phyloP scores from a whole-genome alignment of 2,888 invertebrate species.

The Cenopis cana region DNA sequence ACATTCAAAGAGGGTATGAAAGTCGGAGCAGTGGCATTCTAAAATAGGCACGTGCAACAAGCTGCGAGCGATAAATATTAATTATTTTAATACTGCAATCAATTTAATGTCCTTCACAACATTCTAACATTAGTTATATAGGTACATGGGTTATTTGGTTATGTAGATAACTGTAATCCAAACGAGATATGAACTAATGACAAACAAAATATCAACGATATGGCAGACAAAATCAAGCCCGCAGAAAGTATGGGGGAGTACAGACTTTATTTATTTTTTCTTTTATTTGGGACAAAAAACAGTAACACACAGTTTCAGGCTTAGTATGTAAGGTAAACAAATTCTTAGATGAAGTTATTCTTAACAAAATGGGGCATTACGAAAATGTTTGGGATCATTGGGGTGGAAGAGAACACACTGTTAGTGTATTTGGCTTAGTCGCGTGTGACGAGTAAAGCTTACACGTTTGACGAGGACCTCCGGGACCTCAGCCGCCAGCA shows the following conservation, averaged over 20 bases:
- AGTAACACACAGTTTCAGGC: no score
- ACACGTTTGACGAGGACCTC: constrained; percentile 57
- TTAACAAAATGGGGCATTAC: no score
- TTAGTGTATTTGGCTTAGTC: not conserved
- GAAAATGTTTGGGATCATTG: no score
- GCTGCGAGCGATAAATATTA: not conserved
- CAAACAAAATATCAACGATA: no score
- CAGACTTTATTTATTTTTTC: no score
- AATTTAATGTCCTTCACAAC: not conserved
- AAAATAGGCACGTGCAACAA: not conserved
- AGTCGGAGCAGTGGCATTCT: not conserved
- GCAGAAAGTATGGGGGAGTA: no score
- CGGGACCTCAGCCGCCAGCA: constrained; percentile 50
- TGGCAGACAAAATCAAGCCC: no score
- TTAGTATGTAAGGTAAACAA: no score
- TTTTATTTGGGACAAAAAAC: no score
- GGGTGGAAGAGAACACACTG: not conserved
- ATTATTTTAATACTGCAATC: not conserved
- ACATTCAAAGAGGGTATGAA: not conserved
- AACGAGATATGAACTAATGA: not conserved
- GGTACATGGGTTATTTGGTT: no score
- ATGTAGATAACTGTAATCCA: not conserved
- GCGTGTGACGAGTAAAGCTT: constrained; percentile 46
- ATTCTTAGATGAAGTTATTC: no score
- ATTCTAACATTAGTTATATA: not conserved